These are phyloP conservation scores for Mythimna lalbum DNA, from an alignment of 2,888 invertebrate species.

Conservation along the genomic window DNA sequence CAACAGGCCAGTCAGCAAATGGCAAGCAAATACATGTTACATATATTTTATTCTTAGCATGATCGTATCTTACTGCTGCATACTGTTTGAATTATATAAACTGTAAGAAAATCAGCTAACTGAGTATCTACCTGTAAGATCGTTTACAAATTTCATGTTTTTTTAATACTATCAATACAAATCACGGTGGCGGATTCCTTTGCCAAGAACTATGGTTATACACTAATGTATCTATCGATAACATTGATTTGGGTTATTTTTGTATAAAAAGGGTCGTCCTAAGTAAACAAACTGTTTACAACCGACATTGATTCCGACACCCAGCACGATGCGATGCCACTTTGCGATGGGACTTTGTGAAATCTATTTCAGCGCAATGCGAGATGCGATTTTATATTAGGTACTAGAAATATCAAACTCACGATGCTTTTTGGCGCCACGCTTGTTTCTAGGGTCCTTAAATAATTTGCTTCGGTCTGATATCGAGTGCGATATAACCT, in stretches of 20 bases:
- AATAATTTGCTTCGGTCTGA: conserved; percentile 37
- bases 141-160: neutral
- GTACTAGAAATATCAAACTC: neutral
- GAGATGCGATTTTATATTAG: conserved; percentile 8
- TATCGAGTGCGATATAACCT: conserved; percentile 36
- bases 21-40: conserved; percentile 6
- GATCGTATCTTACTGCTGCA: neutral
- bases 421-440: neutral
- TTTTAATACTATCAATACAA: neutral
- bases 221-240: conserved; percentile 12
- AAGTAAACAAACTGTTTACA: conserved; percentile 44
- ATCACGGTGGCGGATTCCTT: neutral
- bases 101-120: conserved; percentile 2
- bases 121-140: neutral
- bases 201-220: neutral
- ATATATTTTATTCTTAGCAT: neutral
- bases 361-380: conserved; percentile 11
- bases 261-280: conserved; percentile 34
- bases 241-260: conserved; percentile 31
- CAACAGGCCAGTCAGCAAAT: too few species aligned
- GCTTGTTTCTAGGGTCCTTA: conserved; percentile 15
- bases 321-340: neutral
- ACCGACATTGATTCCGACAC: conserved; percentile 29
- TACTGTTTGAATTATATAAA: neutral
- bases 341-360: conserved; percentile 13